Conservation (phyloP, 2,113 vertebrate species). For the Cololabis saira region DNA sequence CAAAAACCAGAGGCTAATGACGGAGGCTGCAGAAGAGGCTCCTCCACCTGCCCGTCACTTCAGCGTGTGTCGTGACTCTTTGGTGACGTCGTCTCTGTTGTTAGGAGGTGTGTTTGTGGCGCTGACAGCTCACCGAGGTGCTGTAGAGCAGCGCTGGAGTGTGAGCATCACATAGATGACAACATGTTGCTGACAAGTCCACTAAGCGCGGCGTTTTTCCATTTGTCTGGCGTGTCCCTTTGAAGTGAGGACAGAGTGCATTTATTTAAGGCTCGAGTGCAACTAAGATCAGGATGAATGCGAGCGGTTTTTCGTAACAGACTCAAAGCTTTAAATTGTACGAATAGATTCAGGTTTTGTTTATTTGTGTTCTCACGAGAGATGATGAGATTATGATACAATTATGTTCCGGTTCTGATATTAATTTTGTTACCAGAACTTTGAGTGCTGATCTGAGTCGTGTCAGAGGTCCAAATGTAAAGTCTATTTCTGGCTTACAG, state of each 20-base stretch:
- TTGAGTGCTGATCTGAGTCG: no score
- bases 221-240: constrained; percentile 2
- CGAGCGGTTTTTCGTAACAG: no score
- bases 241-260: constrained; percentile 3
- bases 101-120: constrained; percentile 39
- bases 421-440: no score
- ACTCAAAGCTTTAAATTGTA: no score
- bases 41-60: constrained; percentile 63
- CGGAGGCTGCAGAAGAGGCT: constrained; percentile 25
- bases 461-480: no score
- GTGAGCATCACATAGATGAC: constrained; percentile 28
- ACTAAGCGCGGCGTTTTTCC: neutral
- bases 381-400: no score
- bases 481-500: no score
- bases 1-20: constrained; percentile 60
- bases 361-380: no score
- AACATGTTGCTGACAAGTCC: constrained; percentile 7
- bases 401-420: no score
- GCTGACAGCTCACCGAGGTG: constrained; percentile 42
- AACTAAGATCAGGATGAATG: neutral
- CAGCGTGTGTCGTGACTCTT: constrained; percentile 11
- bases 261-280: neutral
- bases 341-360: no score
- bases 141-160: neutral
- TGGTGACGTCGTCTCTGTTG: constrained; percentile 35